Conservation (phyloP, 2,113 vertebrate species). For the Marmota monax region DNA sequence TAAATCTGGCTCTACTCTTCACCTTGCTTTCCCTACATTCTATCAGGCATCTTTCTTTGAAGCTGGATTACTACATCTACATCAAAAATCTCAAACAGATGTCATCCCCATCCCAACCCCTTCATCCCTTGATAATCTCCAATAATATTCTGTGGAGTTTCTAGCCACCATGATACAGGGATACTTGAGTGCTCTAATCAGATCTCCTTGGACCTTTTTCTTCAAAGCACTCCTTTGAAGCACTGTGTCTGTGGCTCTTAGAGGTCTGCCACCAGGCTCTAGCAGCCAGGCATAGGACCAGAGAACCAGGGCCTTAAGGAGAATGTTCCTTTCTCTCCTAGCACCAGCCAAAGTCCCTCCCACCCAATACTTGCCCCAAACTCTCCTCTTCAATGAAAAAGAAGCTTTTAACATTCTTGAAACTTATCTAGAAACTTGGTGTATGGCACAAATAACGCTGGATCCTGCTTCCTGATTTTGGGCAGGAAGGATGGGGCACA, state of each 20-base stretch:
- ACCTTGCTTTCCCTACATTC: background rate
- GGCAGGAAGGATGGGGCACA: constrained; percentile 92
- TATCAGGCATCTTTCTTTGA: background rate
- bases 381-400: constrained; percentile 25
- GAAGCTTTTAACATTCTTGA: constrained; percentile 56
- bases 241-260: background rate
- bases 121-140: background rate
- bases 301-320: background rate
- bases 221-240: background rate
- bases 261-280: background rate
- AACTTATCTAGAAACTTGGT: constrained; percentile 40
- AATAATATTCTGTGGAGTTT: background rate
- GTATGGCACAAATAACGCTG: constrained; percentile 72
- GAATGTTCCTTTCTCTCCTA: background rate
- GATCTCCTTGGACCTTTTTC: background rate
- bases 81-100: background rate
- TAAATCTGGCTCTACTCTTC: background rate
- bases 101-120: background rate
- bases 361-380: background rate
- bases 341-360: background rate
- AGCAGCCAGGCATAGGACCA: background rate
- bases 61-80: background rate
- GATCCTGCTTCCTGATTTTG: constrained; percentile 89
- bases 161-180: background rate
- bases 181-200: background rate